Conservation (phyloP, 2,113 vertebrate species). For the Speoplatyrhinus poulsoni region DNA sequence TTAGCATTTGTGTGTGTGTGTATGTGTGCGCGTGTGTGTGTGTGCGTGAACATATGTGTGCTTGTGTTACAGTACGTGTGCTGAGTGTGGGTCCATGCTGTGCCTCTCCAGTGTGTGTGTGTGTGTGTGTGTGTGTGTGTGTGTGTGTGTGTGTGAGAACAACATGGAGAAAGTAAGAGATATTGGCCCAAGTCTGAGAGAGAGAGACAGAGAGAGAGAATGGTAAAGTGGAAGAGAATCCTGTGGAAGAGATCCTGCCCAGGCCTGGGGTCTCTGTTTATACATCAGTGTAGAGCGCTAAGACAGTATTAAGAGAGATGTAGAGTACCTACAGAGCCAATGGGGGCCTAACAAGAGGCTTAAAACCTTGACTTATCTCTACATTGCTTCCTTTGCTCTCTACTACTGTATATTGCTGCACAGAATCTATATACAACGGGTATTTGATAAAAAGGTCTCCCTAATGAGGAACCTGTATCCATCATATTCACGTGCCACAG, state of each 20-base stretch:
- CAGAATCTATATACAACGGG: constrained; percentile 22
- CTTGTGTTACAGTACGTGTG: constrained; percentile 5
- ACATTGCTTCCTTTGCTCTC: constrained; percentile 10
- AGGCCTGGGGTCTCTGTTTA: constrained; percentile 37
- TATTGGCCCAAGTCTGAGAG: constrained; percentile 46
- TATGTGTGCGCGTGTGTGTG: constrained; percentile 16
- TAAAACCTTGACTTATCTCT: background rate
- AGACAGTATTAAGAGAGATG: constrained; percentile 6
- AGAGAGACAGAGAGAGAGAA: constrained; percentile 8
- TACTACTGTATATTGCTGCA: constrained; percentile 9
- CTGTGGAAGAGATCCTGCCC: background rate
- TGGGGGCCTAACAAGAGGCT: constrained; percentile 5
- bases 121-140: constrained; percentile 7
- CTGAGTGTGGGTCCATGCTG: background rate
- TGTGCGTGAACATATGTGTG: constrained; percentile 13
- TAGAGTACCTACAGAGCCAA: constrained; percentile 5
- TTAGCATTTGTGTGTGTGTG: constrained; percentile 41
- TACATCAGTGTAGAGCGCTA: constrained; percentile 8
- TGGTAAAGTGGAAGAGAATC: constrained; percentile 5
- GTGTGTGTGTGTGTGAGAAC: constrained; percentile 17
- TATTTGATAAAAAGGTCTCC: background rate
- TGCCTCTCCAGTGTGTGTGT: constrained; percentile 10
- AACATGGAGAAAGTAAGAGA: constrained; percentile 36
- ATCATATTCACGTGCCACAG: too few species aligned
- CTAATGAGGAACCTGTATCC: too few species aligned